Percentiles rank a stretch among this genome's conserved stretches.
Evolutionary conservation across 2,888 invertebrate genomes (phyloP).

Genomic region (Scaptomyza tumidula): DNA sequence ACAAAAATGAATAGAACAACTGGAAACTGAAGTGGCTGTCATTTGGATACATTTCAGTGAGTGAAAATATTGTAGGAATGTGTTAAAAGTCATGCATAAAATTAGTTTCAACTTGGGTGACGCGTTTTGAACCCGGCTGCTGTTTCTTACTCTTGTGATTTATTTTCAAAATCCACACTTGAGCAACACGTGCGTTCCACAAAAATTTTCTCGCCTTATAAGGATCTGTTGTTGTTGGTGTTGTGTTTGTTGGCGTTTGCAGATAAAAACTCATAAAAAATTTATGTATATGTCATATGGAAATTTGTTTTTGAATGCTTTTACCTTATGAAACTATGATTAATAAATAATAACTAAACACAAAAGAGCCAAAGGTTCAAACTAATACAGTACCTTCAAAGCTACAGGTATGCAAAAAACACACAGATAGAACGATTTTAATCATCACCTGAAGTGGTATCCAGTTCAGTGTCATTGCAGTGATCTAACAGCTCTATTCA

Average conservation of each 20-base stretch:
- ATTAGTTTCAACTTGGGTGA: slow-evolving; percentile 78
- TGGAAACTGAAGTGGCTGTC: slow-evolving; percentile 67
- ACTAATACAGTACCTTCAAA: not conserved
- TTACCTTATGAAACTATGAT: slow-evolving; percentile 29
- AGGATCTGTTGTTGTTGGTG: slow-evolving; percentile 3
- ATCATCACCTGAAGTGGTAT: not conserved
- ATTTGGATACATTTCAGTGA: slow-evolving; percentile 65
- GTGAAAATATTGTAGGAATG: slow-evolving; percentile 75
- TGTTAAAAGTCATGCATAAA: slow-evolving; percentile 80
- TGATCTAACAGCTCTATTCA: slow-evolving; percentile 46
- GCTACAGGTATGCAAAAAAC: not conserved
- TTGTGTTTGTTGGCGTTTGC: slow-evolving; percentile 49
- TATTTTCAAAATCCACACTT: slow-evolving; percentile 68
- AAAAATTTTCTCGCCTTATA: slow-evolving; percentile 53
- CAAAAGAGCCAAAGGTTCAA: not conserved
- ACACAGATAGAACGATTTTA: not conserved
- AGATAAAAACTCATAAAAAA: slow-evolving; percentile 65
- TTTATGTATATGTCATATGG: slow-evolving; percentile 62
- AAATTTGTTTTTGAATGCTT: slow-evolving; percentile 57
- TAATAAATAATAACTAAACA: not conserved
- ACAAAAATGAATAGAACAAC: slow-evolving; percentile 14
- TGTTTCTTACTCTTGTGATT: slow-evolving; percentile 51
- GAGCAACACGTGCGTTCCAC: slow-evolving; percentile 75
- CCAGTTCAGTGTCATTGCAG: not conserved
- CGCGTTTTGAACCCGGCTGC: slow-evolving; percentile 48